Evolutionary conservation across 1,140 invertebrate species (phyloP), one percentile per base, ranked within the genome.

Genomic region (Vanessa tameamea): DNA sequence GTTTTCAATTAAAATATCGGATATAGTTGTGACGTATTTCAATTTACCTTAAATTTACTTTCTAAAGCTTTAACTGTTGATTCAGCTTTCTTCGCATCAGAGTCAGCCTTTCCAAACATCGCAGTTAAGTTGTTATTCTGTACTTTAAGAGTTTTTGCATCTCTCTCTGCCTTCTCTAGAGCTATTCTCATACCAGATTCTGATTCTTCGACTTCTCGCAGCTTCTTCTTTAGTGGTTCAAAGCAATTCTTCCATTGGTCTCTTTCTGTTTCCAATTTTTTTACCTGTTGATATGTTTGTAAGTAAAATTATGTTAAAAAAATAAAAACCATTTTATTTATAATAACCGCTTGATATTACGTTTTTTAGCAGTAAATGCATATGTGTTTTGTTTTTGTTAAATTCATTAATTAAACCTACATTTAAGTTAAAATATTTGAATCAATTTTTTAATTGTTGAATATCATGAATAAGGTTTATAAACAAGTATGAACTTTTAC

Each of bases 201-300:
- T 0, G 90, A 87, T 71, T 94, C 94, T 84, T 94, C 94, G 31
- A 94, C 77, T 82, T 94, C 93, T 61, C 88, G 82, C 15, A 93
- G 74, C 67, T 93, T 93, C 78, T 87, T 86, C 83, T 92, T 90
- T 37, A 93, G 53, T 2, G 92, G 90, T 23, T 93, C 89, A 16
- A 88, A 75, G 61, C 77, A 88, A 57, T 84, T 87, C 77, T 87
- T 92, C 77, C 81, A 90, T 71, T 88, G 82, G 16, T 92, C 91
- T 59, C 85, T 84, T 70, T 93, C 93, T 3, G 72, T 72, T 79
- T 92, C 87, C 12, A 89, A 64, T 76, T 86, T 89, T 61, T 82
- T 78, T n/a, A 91, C 78, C 90, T 92, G 75, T 12, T 6, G 14
- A 11, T 3, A 37, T 37, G 3, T 5, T 4, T 5, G 7, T 1